Base-by-base conservation (phyloP, 2,113 vertebrate species). In the Psettodes erumei region DNA sequence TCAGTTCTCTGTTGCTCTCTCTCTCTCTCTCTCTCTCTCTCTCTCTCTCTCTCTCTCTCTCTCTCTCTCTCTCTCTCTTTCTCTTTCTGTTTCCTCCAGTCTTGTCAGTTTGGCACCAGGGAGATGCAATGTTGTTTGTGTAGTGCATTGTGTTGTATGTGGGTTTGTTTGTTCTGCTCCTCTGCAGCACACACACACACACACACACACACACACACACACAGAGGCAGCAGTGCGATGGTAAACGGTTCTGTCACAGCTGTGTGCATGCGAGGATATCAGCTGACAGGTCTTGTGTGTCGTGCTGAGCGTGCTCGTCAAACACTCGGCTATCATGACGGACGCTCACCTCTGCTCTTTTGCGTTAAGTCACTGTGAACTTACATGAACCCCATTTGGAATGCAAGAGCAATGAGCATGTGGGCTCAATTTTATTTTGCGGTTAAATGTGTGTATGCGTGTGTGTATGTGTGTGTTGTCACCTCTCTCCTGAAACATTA, bases 401-500 rank as follows among this genome's bases (percentile, higher is more conserved):
- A 85, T 62, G 61, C 2, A 13, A 28, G 48, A 58, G 67, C 73
- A 59, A 38, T 51, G 25, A 71, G 82, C 58, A 45, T 43, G 42
- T 51, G 13, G 30, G 59, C 38, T 33, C 25, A 13, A 33, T 71
- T 67, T 42, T 53, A 56, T 83, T 61, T 72, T 50, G 56, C 3
- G 16, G 38, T 47, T 71, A 51, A 75, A 16, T 21, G 23, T 32
- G n/a, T 43, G 32, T 61, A 13, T 23, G 28, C 56, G 54, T 53
- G 16, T 60, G 47, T 63, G 56, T 48, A 51, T 71, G 59, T 43
- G 67, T 70, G 8, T 77, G 70, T 84, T 80, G 80, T 84, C 85
- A 81, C 83, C 80, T 81, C 69, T 80, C 51, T 84, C 51, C 79
- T 85, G 87, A 88, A 90, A 90, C 81, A 87, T 84, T 87, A 84